These are phyloP conservation scores for Gulo gulo DNA, from an alignment of 2,113 vertebrate species.

Conservation along the genomic window DNA sequence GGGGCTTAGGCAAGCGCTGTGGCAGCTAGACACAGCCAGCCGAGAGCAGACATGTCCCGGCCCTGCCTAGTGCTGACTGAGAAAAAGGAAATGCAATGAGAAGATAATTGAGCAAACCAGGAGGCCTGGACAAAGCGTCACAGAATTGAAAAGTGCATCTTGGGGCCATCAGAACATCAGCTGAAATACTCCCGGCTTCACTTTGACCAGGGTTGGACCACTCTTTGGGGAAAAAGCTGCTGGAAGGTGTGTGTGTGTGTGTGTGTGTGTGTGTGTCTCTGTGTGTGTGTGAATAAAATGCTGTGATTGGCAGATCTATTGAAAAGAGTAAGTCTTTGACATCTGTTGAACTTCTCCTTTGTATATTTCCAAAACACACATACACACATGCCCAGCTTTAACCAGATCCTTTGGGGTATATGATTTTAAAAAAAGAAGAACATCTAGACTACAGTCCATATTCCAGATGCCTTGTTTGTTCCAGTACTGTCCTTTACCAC, in stretches of 20 bases:
- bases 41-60: conserved; percentile 27
- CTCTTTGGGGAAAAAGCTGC: conserved; percentile 2
- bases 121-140: conserved; percentile 26
- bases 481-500: background rate
- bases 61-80: conserved; percentile 6
- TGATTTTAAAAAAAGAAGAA: background rate
- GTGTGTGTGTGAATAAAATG: background rate
- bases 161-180: background rate
- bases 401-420: background rate
- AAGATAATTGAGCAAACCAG: conserved; percentile 30
- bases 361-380: background rate
- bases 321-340: conserved; percentile 36
- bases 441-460: background rate
- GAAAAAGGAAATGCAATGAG: conserved; percentile 38
- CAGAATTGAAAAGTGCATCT: background rate
- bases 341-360: conserved; percentile 33
- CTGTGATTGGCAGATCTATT: conserved; percentile 43
- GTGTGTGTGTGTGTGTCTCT: background rate
- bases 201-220: background rate
- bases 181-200: conserved; percentile 33
- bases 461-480: background rate
- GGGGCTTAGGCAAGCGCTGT: conserved; percentile 40
- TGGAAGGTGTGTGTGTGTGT: background rate
- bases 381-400: background rate
- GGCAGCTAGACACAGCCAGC: background rate